phyloP scores from a whole-genome alignment of 2,113 vertebrate species.

The Phocoena sinus region DNA sequence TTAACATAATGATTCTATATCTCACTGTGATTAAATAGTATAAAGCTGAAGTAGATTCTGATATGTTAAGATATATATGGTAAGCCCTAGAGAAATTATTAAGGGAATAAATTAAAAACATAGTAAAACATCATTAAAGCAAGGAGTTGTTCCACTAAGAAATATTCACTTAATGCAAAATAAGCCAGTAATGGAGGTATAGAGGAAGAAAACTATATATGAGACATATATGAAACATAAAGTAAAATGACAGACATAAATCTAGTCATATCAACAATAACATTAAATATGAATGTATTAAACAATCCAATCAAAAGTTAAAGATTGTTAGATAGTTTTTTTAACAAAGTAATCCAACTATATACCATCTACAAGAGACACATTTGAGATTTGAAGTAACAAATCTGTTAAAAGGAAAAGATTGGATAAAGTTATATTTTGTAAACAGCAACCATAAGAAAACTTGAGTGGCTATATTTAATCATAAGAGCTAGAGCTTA shows the following conservation, averaged over 20 bases:
- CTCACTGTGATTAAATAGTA: background rate
- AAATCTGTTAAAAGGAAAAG: background rate
- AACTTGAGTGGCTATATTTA: no score
- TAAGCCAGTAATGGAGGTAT: background rate
- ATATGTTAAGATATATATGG: background rate
- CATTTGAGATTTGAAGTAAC: background rate
- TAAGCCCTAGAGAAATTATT: background rate
- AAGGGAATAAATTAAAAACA: background rate
- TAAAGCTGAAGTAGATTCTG: background rate
- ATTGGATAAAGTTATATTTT: background rate
- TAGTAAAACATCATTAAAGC: background rate
- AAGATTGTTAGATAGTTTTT: background rate
- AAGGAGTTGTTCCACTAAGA: background rate
- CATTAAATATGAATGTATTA: background rate
- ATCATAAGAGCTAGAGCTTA: no score
- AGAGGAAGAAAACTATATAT: no score
- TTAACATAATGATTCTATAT: background rate
- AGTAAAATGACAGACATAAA: no score
- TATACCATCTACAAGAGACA: no score
- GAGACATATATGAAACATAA: no score
- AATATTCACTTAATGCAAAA: background rate
- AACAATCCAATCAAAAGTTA: background rate
- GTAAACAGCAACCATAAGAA: background rate
- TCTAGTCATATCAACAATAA: background rate
- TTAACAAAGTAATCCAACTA: background rate